A percentile compares a stretch with the other conserved stretches of the same genome.
Conservation (phyloP, 2,797 vertebrate genomes). For the Hipposideros larvatus region DNA sequence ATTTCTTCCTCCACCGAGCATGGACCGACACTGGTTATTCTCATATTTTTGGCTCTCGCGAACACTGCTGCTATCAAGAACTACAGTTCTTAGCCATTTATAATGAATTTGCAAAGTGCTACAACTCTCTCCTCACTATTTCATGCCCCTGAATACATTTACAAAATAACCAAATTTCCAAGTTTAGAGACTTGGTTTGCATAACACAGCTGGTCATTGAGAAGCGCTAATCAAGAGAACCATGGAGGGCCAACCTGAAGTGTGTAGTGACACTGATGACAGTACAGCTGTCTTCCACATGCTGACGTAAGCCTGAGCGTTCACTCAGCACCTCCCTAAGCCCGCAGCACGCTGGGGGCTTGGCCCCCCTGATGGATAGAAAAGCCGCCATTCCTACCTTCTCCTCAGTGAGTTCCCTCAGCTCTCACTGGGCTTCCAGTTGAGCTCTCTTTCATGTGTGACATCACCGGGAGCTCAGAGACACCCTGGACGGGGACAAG, state of each 20-base stretch:
- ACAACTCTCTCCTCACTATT: background rate
- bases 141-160: conserved; percentile 20
- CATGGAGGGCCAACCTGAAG: conserved; percentile 53
- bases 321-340: background rate
- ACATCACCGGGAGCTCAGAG: background rate
- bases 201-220: conserved; percentile 71
- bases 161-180: conserved; percentile 69
- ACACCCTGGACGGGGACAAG: background rate
- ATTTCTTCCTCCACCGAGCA: background rate
- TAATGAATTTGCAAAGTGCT: conserved; percentile 5
- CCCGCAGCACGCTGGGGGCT: rapidly evolving
- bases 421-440: background rate
- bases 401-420: background rate
- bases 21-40: background rate
- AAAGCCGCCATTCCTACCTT: background rate
- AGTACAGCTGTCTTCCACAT: conserved; percentile 56
- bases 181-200: conserved; percentile 63
- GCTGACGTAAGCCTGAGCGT: background rate
- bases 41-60: background rate
- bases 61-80: background rate
- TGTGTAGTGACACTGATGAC: background rate
- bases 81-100: background rate
- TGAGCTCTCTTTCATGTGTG: background rate
- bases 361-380: background rate
- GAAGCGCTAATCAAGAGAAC: conserved; percentile 69